These are phyloP conservation scores for Alouatta palliata DNA, from an alignment of 2,113 vertebrate genomes.

Conservation along the genomic window DNA sequence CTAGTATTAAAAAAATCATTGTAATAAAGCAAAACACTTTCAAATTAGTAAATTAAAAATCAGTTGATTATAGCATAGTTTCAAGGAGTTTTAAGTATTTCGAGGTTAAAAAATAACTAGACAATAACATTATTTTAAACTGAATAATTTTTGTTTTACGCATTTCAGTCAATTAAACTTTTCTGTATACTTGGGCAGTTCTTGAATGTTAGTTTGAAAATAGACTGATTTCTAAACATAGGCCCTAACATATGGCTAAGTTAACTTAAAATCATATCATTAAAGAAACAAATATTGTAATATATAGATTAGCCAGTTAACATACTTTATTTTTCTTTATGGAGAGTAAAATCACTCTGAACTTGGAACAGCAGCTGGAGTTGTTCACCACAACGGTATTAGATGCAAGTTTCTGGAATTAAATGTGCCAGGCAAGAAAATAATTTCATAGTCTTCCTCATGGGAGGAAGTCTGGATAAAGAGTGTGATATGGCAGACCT, in stretches of 20 bases:
- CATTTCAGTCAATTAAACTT: not conserved
- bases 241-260: slow-evolving; percentile 16
- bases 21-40: slow-evolving; percentile 29
- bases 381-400: slow-evolving; percentile 8
- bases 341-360: slow-evolving; percentile 22
- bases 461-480: slow-evolving; percentile 43
- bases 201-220: slow-evolving; percentile 33
- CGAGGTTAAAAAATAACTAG: slow-evolving; percentile 34
- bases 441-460: slow-evolving; percentile 37
- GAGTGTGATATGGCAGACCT: slow-evolving; percentile 34
- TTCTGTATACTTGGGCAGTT: not conserved
- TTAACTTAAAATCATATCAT: slow-evolving; percentile 21
- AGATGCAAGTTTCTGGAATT: slow-evolving; percentile 62
- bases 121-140: slow-evolving; percentile 32
- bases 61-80: not conserved
- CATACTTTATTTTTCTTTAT: slow-evolving; percentile 55
- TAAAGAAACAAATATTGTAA: slow-evolving; percentile 49
- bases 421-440: slow-evolving; percentile 58
- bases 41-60: slow-evolving; percentile 49
- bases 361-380: slow-evolving; percentile 43
- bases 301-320: slow-evolving; percentile 51
- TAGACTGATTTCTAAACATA: slow-evolving; percentile 3
- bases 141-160: not conserved
- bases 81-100: slow-evolving; percentile 27
- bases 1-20: slow-evolving; percentile 15